These are phyloP conservation scores for Drosophila takahashii DNA, from an alignment of 1,140 invertebrate genomes.

Conservation along the genomic window DNA sequence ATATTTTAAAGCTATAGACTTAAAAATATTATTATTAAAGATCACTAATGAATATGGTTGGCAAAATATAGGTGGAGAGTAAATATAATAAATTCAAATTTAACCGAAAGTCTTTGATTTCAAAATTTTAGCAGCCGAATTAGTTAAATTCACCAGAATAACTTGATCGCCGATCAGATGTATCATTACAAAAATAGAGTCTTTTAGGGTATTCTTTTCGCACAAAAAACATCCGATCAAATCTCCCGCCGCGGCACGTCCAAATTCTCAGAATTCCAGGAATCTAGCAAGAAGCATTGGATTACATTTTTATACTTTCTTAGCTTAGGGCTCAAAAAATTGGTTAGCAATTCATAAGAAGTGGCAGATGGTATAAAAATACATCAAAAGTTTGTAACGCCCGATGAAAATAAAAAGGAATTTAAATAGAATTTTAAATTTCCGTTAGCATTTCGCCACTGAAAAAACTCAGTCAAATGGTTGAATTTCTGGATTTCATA, in stretches of 20 bases:
- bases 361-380: not conserved
- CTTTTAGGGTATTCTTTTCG: no score
- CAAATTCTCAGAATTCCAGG: not conserved
- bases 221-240: no score
- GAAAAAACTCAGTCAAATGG: no score
- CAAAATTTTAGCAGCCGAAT: slow-evolving; percentile 15
- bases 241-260: not conserved
- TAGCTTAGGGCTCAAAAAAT: not conserved
- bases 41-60: slow-evolving; percentile 19
- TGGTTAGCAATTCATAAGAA: not conserved
- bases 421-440: no score
- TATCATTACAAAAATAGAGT: not conserved
- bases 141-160: not conserved
- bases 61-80: slow-evolving; percentile 19
- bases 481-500: no score
- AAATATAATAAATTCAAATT: slow-evolving; percentile 35
- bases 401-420: not conserved
- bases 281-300: not conserved
- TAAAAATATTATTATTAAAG: slow-evolving; percentile 36
- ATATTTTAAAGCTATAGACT: slow-evolving; percentile 45
- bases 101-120: slow-evolving; percentile 16
- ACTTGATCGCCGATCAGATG: not conserved
- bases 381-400: not conserved
- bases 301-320: not conserved
- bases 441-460: no score